These are phyloP conservation scores for Anagrus nilaparvatae DNA, from an alignment of 1,140 invertebrate species.

Conservation along the genomic window DNA sequence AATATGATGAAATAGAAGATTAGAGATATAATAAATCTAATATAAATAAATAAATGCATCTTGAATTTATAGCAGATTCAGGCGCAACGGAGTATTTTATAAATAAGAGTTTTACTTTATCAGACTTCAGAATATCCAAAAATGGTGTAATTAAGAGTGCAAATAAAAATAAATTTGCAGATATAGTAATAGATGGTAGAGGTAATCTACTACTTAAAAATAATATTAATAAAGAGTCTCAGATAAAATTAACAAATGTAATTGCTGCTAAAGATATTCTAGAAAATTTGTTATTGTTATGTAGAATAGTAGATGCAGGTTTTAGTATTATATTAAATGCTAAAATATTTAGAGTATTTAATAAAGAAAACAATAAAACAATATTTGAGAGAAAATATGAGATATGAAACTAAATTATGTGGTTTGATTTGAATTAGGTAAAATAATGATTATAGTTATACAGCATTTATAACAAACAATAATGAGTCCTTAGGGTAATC, in stretches of 20 bases:
- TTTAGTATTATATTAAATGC: constrained; percentile 15
- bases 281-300: constrained; percentile 14
- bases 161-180: too few species aligned
- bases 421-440: background rate
- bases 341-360: constrained; percentile 10
- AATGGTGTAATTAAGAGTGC: too few species aligned
- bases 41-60: constrained; percentile 2
- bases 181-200: too few species aligned
- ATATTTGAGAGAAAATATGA: constrained; percentile 14
- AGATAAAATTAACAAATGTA: constrained; percentile 17
- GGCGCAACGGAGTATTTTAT: too few species aligned
- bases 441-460: too few species aligned
- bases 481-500: constrained; percentile 13
- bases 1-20: constrained; percentile 3
- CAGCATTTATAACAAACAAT: constrained; percentile 6
- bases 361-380: constrained; percentile 2
- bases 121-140: constrained; percentile 9
- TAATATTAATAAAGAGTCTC: background rate
- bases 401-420: constrained; percentile 10
- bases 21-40: constrained; percentile 7
- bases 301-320: constrained; percentile 14
- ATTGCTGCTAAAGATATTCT: too few species aligned
- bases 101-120: constrained; percentile 11
- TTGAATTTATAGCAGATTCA: constrained; percentile 16
- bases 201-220: constrained; percentile 14